phyloP scores from a whole-genome alignment of 2,113 vertebrate genomes.

The Chelonoidis abingdonii region DNA sequence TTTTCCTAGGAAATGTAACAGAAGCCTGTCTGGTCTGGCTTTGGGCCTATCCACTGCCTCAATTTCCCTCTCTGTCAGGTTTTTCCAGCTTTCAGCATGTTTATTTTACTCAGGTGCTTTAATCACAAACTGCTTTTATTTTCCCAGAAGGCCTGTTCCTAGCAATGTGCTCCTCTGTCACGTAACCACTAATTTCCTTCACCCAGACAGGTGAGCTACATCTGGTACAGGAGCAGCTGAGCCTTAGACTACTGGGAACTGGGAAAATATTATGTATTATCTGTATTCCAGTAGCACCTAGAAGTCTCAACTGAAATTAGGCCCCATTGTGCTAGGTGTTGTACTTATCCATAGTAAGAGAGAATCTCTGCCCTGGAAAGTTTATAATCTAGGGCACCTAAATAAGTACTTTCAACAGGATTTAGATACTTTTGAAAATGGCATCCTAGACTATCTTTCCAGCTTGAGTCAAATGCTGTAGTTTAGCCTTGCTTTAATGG shows the following conservation, averaged over 20 bases:
- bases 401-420: neutral
- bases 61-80: neutral
- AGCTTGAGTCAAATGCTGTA: neutral
- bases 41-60: neutral
- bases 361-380: neutral
- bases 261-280: neutral
- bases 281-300: neutral
- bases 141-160: neutral
- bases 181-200: accelerated
- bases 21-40: neutral
- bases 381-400: neutral
- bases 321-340: neutral
- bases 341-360: accelerated
- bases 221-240: neutral
- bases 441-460: neutral
- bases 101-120: neutral
- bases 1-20: neutral
- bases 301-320: neutral
- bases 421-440: neutral
- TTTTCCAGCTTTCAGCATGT: neutral
- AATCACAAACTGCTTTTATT: neutral
- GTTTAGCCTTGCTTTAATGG: neutral
- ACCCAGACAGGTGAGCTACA: neutral
- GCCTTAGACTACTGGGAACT: neutral
- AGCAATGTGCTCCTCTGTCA: too few species aligned